These are phyloP conservation scores for Tinamus guttatus DNA, from an alignment of 2,113 vertebrate species.

Conservation along the genomic window DNA sequence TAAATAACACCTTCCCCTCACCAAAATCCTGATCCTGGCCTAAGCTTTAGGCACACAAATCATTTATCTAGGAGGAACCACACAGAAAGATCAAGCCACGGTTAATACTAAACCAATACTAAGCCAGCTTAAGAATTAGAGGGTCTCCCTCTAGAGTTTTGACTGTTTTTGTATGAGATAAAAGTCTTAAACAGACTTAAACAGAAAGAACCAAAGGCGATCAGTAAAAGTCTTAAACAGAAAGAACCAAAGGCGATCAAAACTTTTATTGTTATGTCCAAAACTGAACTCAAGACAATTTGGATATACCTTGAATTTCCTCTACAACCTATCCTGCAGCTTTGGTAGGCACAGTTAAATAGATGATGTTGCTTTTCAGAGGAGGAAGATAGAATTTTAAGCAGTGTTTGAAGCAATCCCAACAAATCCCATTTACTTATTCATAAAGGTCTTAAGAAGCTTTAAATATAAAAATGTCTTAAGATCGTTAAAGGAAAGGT, in stretches of 20 bases:
- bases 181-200: too few relatives aligned
- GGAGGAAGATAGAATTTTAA: neutral
- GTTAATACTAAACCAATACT: neutral
- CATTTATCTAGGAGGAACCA: fast-evolving
- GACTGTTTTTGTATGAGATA: neutral
- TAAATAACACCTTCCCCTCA: neutral
- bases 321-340: neutral
- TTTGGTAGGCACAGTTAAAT: neutral
- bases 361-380: neutral
- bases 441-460: neutral
- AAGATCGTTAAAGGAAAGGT: neutral
- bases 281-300: fast-evolving
- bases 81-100: neutral
- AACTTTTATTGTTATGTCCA: neutral
- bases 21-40: neutral
- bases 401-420: neutral
- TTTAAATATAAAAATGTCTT: neutral
- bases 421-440: neutral
- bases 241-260: too few relatives aligned
- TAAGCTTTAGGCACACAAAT: neutral
- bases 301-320: neutral
- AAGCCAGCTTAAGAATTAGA: neutral
- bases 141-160: neutral
- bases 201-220: too few relatives aligned
- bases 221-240: too few relatives aligned